A percentile compares a stretch with the other conserved stretches of the same genome.
Evolutionary conservation across 30 jellyfish, hydroid and myxozoan species (phyloP).

Genomic region (Chironex yamaguchii): DNA sequence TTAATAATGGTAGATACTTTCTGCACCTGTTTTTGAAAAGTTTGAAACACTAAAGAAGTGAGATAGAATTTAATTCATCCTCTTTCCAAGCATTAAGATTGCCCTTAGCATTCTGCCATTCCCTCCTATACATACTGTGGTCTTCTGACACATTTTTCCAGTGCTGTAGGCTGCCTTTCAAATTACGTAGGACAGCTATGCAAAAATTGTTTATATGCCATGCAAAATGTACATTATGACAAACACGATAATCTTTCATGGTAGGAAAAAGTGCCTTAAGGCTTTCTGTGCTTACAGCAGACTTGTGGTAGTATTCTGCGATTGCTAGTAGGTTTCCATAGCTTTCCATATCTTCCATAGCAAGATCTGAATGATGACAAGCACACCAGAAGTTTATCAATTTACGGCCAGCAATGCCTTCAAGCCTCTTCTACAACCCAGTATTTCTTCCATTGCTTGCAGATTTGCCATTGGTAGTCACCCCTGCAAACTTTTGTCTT

Average conservation of each 20-base stretch:
- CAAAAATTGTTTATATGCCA: conserved; percentile 13
- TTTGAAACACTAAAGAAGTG: conserved; percentile 33
- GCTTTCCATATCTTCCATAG: neutral
- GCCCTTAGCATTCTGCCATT: conserved; percentile 44
- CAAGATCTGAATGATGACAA: neutral
- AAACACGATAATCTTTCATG: conserved; percentile 4
- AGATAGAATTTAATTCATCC: conserved; percentile 14
- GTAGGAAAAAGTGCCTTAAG: conserved; percentile 20
- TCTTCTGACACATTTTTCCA: conserved; percentile 42
- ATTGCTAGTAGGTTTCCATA: conserved; percentile 5
- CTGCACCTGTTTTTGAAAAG: conserved; percentile 40
- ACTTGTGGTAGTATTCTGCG: neutral
- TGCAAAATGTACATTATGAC: conserved; percentile 37
- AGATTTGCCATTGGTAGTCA: no score
- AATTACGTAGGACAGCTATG: conserved; percentile 39
- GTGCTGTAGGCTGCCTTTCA: conserved; percentile 40
- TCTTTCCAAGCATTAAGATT: conserved; percentile 30
- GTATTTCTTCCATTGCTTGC: no score
- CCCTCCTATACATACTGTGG: conserved; percentile 31
- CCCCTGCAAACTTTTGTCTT: no score
- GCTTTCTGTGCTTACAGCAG: conserved; percentile 13
- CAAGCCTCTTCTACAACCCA: no score
- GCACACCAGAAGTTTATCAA: no score
- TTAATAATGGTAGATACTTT: no score
- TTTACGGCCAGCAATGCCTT: no score